Base-by-base conservation (phyloP, 2,113 vertebrate genomes). In the Hippocampus zosterae region DNA sequence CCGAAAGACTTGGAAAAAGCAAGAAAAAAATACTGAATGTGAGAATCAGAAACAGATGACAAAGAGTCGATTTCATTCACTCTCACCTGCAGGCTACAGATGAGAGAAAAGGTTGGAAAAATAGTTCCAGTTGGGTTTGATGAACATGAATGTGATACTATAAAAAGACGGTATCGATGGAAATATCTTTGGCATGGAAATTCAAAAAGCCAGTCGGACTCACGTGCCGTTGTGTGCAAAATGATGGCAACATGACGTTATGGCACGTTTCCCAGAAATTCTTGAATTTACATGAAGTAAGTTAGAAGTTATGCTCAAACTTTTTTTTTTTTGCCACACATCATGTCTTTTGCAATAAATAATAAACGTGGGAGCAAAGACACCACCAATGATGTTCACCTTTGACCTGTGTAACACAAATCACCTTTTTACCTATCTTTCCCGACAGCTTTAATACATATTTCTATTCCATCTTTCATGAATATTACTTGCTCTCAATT, bases 31-130 rank as follows among this genome's bases (percentile, higher is more conserved):
- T n/a, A n/a, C 0, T 18, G 6, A 69, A 62, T 2, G 73, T 79
- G 78, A 69, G 64, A 83, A 88, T 84, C 21, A 81, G 74, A 10
- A 88, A 74, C 88, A 88, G 85, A 88, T 88, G 85, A 84, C 65
- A 67, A 29, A 44, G 21, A 33, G 41, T 23, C 23, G 73, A 62
- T 69, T 44, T 71, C 2, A 12, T 67, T 74, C 50, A 9, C 41
- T 27, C 67, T 84, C 82, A 87, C 81, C 81, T 80, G 72, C 18
- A 13, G 64, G 77, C 40, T 67, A n/a, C 50, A 68, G 55, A 0
- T 46, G 67, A 71, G 56, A 42, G 5, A 42, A 64, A 44, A 62
- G 16, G 40, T 60, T 11, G 37, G 11, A 64, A 40, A 23, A 61
- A 33, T 7, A 18, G 29, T 41, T 42, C 37, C 8, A 42, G 33